A percentile compares a stretch with the other conserved stretches of the same genome.
phyloP scores from a whole-genome alignment of 2,888 invertebrate genomes.

The Pantelozetes paolii region DNA sequence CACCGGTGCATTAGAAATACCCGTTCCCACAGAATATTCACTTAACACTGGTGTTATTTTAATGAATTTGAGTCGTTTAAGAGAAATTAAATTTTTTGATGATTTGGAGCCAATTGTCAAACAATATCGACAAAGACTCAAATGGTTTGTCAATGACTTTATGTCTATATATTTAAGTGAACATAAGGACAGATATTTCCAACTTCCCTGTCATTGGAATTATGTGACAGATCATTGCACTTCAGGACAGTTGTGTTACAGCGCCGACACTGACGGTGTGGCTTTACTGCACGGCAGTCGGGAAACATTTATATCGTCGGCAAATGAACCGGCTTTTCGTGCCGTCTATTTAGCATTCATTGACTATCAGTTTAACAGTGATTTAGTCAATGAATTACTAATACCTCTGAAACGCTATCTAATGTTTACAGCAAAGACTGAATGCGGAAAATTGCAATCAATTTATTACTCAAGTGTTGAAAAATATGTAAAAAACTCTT shows the following conservation, averaged over 20 bases:
- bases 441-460: background rate
- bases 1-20: slow-evolving; percentile 86
- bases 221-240: slow-evolving; percentile 93
- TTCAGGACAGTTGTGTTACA: slow-evolving; percentile 80
- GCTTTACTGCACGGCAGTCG: slow-evolving; percentile 82
- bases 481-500: too few species aligned
- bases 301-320: slow-evolving; percentile 70
- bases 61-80: too few species aligned
- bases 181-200: slow-evolving; percentile 73
- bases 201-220: slow-evolving; percentile 80
- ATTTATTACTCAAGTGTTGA: background rate
- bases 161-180: slow-evolving; percentile 84
- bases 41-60: too few species aligned
- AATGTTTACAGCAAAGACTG: background rate
- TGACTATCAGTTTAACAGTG: background rate
- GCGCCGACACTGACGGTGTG: slow-evolving; percentile 68
- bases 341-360: slow-evolving; percentile 61
- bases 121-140: slow-evolving; percentile 78
- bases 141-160: slow-evolving; percentile 95
- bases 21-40: too few species aligned
- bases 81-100: slow-evolving; percentile 75
- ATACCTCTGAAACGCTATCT: background rate
- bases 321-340: slow-evolving; percentile 79
- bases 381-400: background rate
- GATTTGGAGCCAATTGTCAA: slow-evolving; percentile 77